phyloP scores from a whole-genome alignment of 2,797 vertebrate genomes.

The Aratinga solstitialis region DNA sequence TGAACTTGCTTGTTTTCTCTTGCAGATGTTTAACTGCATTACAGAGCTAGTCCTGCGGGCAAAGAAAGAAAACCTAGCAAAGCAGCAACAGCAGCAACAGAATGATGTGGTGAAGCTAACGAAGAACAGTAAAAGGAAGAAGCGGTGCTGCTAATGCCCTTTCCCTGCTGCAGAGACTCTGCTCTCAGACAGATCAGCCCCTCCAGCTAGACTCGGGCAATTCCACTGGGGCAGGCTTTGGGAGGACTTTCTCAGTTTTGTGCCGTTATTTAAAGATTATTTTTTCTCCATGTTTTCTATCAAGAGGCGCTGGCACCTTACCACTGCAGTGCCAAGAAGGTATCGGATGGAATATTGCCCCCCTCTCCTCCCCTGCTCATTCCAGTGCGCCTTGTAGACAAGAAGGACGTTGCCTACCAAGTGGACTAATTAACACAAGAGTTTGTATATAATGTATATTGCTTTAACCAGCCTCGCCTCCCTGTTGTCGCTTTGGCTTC shows the following conservation, averaged over 20 bases:
- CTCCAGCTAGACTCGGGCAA: conserved; percentile 71
- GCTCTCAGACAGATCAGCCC: conserved; percentile 73
- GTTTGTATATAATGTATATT: conserved; percentile 86
- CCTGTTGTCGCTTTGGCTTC: conserved; percentile 76
- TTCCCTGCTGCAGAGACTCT: conserved; percentile 68
- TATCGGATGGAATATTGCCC: conserved; percentile 80
- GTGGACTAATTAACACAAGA: conserved; percentile 81
- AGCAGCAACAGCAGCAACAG: conserved; percentile 98
- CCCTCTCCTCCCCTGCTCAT: conserved; percentile 73
- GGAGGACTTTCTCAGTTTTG: conserved; percentile 83
- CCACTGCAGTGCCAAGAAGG: conserved; percentile 80
- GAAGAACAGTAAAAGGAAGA: conserved; percentile 98
- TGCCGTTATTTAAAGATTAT: conserved; percentile 88
- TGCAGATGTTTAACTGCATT: conserved; percentile 99
- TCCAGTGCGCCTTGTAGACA: conserved; percentile 77
- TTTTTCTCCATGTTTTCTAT: conserved; percentile 81
- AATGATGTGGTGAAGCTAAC: conserved; percentile 97
- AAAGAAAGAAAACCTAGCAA: conserved; percentile 96
- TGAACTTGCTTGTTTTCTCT: conserved; percentile 40
- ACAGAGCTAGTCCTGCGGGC: conserved; percentile 96
- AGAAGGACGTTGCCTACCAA: conserved; percentile 77
- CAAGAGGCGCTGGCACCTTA: conserved; percentile 82
- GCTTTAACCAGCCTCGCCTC: conserved; percentile 76
- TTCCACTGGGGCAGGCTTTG: conserved; percentile 77
- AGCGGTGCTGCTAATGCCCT: conserved; percentile 93